Evolutionary conservation across 2,888 invertebrate genomes (phyloP), one percentile per base, ranked within the genome.

Genomic region (Atethmia centrago): DNA sequence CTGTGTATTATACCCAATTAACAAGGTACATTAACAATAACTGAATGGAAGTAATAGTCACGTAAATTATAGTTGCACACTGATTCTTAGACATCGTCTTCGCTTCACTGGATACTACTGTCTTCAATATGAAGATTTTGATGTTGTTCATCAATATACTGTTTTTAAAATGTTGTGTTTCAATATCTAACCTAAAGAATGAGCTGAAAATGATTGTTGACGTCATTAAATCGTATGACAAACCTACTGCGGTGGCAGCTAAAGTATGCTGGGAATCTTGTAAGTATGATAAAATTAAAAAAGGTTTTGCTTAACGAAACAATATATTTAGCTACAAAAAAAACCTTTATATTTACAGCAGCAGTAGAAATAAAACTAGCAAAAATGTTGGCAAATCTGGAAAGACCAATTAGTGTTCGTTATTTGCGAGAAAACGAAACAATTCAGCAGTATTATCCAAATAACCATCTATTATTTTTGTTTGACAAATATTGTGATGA

Each of bases 231-330:
- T 90, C 90, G 45, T 91, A 89, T 79, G 79, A 91, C 3, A 91
- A 87, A 80, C 90, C 93, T 9, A 90, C 92, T n/a, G 77, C 86
- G 21, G 86, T 94, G 5, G 72, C 89, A 9, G 91, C 91, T 28
- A 85, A 88, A 66, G 85, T 92, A 45, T 93, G 93, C 80, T 93
- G 93, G 93, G 85, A 82, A 42, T 64, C 82, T 25, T 51, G 94
- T 94, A 89, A 93, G 92, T 90, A 58, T 58, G 21, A 21, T 28
- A 10, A 2, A 25, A 49, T 47, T 14, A 0, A 45, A 63, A 16
- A 31, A 14, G 2, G 4, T 16, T 21, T 45, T 42, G 10, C 2
- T 3, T 55, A 19, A 56, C 9, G 19, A 55, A 55, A 28, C 53
- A 53, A 8, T 55, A 55, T 8, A 28, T 28, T 31, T 19, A 55